Base-by-base conservation (phyloP, 2,888 invertebrate species). In the Cheilosia vulpina region DNA sequence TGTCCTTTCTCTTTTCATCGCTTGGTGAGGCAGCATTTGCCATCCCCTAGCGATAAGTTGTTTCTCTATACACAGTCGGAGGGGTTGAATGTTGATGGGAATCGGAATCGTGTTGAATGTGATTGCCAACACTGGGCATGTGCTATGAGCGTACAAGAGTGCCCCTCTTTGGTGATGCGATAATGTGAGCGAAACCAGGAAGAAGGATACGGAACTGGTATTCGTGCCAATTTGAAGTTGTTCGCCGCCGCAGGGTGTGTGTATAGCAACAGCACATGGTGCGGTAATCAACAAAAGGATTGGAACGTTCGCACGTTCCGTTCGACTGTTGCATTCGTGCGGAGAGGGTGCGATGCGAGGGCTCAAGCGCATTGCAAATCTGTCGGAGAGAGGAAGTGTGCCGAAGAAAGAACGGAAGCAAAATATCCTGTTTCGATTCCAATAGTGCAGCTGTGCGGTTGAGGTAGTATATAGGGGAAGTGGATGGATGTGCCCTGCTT, bases 251-350 rank as follows among this genome's bases (percentile, higher is more conserved):
- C 76, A 80, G 85, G 81, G 81, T 81, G 58, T 76, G 57, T 72
- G 52, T 58, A 34, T 50, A 65, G 63, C 58, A 72, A 15, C 47
- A 73, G 69, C 69, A 88, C 87, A 88, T 88, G 87, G 87, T 84
- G 77, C 79, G 87, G 65, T 87, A 87, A 87, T 88, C 87, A 88
- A 88, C 87, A 87, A 87, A 79, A 76, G 87, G 87, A 83, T 65
- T 78, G 87, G 79, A 87, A 87, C 87, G 73, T 62, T 81, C 66
- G 62, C 76, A 81, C 75, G 85, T 77, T 79, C 80, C 77, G 52
- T 45, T 41, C 47, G 76, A 87, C 85, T 85, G 85, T 85, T 85
- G 85, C 85, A 85, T 85, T 85, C 41, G 31, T 71, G 47, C n/a
- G 43, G 66, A 24, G 72, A 79, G 73, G 63, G 47, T 78, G 34